These are phyloP conservation scores for Ptychobarbus kaznakovi DNA, from an alignment of 2,797 vertebrate genomes.

Conservation along the genomic window DNA sequence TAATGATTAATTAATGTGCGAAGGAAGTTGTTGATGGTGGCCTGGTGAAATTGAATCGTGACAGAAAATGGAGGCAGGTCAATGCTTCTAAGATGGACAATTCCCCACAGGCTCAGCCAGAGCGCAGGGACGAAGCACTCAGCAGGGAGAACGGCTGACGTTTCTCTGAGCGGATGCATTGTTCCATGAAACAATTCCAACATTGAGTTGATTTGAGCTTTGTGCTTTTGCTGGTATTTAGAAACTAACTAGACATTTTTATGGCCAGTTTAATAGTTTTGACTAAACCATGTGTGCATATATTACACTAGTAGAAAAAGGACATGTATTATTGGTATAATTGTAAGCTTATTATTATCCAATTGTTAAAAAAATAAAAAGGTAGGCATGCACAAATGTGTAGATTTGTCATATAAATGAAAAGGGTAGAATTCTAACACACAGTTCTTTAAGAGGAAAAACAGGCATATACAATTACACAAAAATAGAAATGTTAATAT, in stretches of 20 bases:
- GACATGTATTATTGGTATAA: neutral
- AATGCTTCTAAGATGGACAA: slow-evolving; percentile 18
- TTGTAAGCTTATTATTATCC: neutral
- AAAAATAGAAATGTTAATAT: neutral
- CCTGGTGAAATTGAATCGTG: slow-evolving; percentile 36
- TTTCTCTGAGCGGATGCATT: slow-evolving; percentile 9
- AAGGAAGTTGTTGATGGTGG: slow-evolving; percentile 47
- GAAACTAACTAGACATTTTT: neutral
- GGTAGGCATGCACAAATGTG: neutral
- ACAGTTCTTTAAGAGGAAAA: neutral
- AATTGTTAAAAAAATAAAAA: neutral
- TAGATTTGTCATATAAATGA: neutral
- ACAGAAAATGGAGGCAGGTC: slow-evolving; percentile 25
- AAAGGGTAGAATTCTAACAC: neutral
- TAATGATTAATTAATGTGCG: slow-evolving; percentile 51
- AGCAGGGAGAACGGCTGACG: neutral
- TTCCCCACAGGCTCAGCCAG: slow-evolving; percentile 13
- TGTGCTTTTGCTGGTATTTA: neutral
- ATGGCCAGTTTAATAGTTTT: neutral
- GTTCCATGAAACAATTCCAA: slow-evolving; percentile 16
- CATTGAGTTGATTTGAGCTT: neutral
- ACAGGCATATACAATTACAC: neutral
- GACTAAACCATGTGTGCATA: neutral
- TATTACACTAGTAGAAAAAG: neutral
- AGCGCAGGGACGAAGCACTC: neutral